Evolutionary conservation across 1,140 invertebrate species (phyloP).

Genomic region (Drosophila navojoa): DNA sequence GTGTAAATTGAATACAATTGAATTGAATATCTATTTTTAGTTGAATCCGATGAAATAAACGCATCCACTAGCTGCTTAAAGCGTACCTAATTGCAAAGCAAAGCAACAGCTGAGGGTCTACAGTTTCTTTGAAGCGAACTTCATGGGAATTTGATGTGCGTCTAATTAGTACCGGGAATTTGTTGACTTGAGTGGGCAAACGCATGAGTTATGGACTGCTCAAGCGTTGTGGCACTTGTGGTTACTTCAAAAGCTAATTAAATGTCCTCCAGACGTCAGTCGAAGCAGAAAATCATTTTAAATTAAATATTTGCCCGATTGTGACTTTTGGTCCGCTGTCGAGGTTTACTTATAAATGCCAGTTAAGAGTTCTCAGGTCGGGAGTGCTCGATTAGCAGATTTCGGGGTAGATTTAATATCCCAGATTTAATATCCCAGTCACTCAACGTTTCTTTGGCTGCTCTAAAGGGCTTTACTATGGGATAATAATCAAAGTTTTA

Average conservation of each 20-base stretch:
- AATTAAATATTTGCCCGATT: no score
- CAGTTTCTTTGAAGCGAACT: no score
- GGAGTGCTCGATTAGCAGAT: no score
- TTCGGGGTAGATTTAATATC: no score
- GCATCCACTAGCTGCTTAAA: not conserved
- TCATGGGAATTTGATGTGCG: no score
- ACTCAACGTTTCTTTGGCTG: no score
- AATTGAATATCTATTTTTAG: not conserved
- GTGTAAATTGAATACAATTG: not conserved
- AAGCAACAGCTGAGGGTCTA: not conserved
- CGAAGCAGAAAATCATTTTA: not conserved
- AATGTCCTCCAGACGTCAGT: not conserved
- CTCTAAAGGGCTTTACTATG: no score
- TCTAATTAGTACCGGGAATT: not conserved
- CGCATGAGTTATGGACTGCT: not conserved
- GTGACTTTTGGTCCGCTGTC: no score
- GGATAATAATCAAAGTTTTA: no score
- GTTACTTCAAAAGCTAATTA: not conserved
- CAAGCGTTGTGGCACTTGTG: not conserved
- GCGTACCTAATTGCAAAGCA: not conserved
- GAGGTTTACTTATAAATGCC: no score
- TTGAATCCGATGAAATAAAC: not conserved
- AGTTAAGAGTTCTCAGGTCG: no score
- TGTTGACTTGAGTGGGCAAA: conserved; percentile 1
- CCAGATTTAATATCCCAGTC: no score